A percentile compares a stretch with the other conserved stretches of the same genome.
Conservation (phyloP, 2,888 invertebrate genomes). For the Epicampocera succincta region DNA sequence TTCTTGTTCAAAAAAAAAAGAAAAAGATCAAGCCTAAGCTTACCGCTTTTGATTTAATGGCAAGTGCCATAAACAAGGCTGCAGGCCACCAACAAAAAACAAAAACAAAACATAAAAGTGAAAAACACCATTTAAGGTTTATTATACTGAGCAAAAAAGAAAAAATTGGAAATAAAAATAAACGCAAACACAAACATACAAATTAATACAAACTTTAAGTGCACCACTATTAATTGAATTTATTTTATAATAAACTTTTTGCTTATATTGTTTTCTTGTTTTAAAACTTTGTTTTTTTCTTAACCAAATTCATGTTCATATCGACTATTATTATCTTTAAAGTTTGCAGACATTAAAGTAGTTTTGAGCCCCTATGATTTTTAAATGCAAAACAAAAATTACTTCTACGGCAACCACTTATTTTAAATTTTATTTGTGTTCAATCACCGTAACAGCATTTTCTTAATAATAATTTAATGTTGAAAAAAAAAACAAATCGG, state of each 20-base stretch:
- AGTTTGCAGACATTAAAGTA: not conserved
- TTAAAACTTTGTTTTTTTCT: no score
- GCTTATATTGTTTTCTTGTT: no score
- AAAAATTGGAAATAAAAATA: constrained; percentile 6
- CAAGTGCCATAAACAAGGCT: constrained; percentile 25
- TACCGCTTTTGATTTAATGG: constrained; percentile 27
- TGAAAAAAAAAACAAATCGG: constrained; percentile 3
- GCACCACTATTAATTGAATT: not conserved
- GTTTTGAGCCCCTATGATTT: constrained; percentile 24
- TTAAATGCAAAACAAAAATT: constrained; percentile 26
- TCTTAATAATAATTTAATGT: constrained; percentile 45
- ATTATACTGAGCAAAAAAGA: constrained; percentile 29
- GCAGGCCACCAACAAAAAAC: constrained; percentile 6
- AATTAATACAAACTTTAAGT: not conserved
- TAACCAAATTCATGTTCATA: not conserved
- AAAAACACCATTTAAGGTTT: constrained; percentile 58
- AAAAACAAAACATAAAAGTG: constrained; percentile 1
- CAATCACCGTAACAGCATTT: constrained; percentile 64
- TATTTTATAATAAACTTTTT: not conserved
- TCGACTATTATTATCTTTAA: not conserved
- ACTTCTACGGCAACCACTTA: not conserved
- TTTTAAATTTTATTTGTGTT: constrained; percentile 47
- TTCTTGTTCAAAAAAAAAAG: constrained; percentile 67
- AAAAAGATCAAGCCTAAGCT: constrained; percentile 35
- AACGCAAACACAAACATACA: constrained; percentile 28